A percentile compares a stretch with the other conserved stretches of the same genome.
Conservation (phyloP, 2,113 vertebrate species). For the Macrotis lagotis region DNA sequence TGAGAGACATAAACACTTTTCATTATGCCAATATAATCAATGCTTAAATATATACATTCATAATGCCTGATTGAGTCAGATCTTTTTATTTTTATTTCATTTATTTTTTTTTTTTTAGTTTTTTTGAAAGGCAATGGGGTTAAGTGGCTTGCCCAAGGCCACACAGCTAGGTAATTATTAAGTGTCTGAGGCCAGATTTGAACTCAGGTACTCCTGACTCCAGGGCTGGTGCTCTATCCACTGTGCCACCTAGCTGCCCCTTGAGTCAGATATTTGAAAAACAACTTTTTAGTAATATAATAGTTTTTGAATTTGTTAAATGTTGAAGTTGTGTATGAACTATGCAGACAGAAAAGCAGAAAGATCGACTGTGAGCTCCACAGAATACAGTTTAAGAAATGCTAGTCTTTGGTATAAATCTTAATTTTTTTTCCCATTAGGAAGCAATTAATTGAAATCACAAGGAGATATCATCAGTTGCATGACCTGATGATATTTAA, state of each 20-base stretch:
- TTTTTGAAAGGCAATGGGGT: too few species aligned
- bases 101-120: too few species aligned
- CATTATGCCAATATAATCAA: neutral
- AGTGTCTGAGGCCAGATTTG: too few species aligned
- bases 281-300: neutral
- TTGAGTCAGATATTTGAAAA: neutral
- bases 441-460: neutral
- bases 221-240: too few species aligned
- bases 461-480: neutral
- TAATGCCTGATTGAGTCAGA: neutral
- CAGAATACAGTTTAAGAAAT: neutral
- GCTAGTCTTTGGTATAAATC: neutral
- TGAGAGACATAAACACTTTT: neutral
- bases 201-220: too few species aligned
- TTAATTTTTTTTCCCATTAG: too few species aligned
- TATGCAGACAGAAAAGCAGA: neutral
- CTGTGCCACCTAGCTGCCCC: too few species aligned
- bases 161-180: too few species aligned
- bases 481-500: neutral
- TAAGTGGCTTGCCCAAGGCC: too few species aligned
- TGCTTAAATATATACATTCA: neutral
- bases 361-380: neutral
- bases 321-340: neutral
- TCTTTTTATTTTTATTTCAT: too few species aligned
- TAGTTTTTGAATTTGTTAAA: neutral